phyloP scores from a whole-genome alignment of 2,888 invertebrate genomes.

The Pterobdella sp. region DNA sequence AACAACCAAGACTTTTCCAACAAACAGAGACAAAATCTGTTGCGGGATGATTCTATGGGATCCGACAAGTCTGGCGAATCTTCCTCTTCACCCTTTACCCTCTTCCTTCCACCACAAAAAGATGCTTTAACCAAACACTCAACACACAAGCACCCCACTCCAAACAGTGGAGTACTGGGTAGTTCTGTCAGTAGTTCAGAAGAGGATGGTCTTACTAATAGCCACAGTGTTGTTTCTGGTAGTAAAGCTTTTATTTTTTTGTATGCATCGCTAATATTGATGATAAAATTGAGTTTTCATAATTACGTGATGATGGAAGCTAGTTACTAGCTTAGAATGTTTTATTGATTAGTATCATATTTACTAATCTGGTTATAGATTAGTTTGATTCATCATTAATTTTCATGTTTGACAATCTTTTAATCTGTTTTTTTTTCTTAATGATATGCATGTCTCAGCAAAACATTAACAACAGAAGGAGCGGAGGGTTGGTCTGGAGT shows the following conservation, averaged over 20 bases:
- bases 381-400: too few relatives aligned
- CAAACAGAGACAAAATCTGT: neutral
- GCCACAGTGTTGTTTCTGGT: neutral
- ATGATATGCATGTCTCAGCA: too few relatives aligned
- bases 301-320: too few relatives aligned
- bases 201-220: slow-evolving; percentile 9
- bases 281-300: neutral
- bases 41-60: slow-evolving; percentile 11
- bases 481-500: neutral
- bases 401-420: too few relatives aligned
- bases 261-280: neutral
- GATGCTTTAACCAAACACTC: neutral
- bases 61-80: slow-evolving; percentile 26
- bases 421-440: too few relatives aligned
- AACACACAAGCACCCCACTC: neutral
- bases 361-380: too few relatives aligned
- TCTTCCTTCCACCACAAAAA: neutral
- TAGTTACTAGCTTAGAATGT: too few relatives aligned
- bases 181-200: slow-evolving; percentile 24
- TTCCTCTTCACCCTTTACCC: slow-evolving; percentile 8
- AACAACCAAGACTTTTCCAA: neutral
- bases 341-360: too few relatives aligned
- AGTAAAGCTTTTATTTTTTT: neutral
- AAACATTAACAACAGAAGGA: too few relatives aligned
- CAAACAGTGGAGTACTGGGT: neutral